These are phyloP conservation scores for Jaculus jaculus DNA, from an alignment of 2,113 vertebrate genomes.

Conservation along the genomic window DNA sequence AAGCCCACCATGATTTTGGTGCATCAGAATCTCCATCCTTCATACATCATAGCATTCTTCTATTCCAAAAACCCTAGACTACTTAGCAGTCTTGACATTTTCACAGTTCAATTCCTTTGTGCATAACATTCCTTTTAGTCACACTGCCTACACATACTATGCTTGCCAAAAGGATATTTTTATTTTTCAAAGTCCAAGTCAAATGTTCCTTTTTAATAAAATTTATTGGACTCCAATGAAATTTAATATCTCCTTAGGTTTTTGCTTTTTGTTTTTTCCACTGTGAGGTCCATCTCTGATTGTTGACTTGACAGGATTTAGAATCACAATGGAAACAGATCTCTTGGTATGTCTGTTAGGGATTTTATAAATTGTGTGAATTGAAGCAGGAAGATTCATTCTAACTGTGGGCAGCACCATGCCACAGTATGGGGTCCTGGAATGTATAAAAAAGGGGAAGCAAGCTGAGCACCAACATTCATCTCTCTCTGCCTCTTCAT, in stretches of 20 bases:
- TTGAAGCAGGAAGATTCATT: too few relatives aligned
- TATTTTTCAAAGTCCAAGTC: neutral
- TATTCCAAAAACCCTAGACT: neutral
- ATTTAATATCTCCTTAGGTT: neutral
- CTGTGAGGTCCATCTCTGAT: too few relatives aligned
- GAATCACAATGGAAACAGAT: too few relatives aligned
- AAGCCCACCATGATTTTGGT: neutral
- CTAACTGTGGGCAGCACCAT: too few relatives aligned
- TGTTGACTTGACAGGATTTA: too few relatives aligned
- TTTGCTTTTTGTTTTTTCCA: neutral
- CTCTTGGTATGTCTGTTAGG: too few relatives aligned
- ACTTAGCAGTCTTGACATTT: neutral
- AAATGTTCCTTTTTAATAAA: slow-evolving; percentile 25
- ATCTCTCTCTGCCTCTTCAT: too few relatives aligned
- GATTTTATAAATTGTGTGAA: too few relatives aligned
- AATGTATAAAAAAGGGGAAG: too few relatives aligned
- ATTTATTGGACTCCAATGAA: neutral
- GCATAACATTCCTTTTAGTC: neutral
- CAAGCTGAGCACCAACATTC: too few relatives aligned
- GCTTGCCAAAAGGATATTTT: neutral
- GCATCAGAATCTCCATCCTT: neutral
- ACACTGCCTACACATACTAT: neutral
- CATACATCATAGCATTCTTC: neutral
- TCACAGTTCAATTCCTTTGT: neutral
- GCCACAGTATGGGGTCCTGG: too few relatives aligned